These are phyloP conservation scores for Ptychochromis oligacanthus DNA, from an alignment of 2,113 vertebrate species.

Conservation along the genomic window DNA sequence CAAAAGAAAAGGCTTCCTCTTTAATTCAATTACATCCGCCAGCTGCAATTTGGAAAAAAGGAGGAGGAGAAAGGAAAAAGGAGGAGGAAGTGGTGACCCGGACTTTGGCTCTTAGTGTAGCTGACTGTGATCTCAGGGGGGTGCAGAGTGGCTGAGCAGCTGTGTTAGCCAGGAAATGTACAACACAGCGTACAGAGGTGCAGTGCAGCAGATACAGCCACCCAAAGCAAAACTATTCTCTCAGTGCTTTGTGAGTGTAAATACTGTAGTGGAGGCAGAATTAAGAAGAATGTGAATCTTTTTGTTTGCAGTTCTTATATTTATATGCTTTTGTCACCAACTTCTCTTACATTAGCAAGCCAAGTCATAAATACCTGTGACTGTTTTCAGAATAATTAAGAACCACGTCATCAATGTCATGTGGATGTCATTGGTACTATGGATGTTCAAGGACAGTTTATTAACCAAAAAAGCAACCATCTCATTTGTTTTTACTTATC, in stretches of 20 bases:
- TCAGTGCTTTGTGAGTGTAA: not conserved
- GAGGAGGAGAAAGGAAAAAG: not conserved
- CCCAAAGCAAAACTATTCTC: not conserved
- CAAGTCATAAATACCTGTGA: not conserved
- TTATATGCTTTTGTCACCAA: rapidly evolving
- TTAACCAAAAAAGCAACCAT: too few relatives aligned
- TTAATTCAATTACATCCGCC: slow-evolving; percentile 57
- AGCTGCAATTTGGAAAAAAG: slow-evolving; percentile 53
- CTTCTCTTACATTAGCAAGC: not conserved
- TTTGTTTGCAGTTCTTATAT: rapidly evolving
- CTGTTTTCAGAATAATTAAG: not conserved
- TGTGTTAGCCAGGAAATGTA: slow-evolving; percentile 45
- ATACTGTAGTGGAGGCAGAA: not conserved
- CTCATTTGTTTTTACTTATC: too few relatives aligned
- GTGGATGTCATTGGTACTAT: not conserved
- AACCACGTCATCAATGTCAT: not conserved
- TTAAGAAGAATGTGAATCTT: not conserved
- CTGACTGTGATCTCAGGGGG: slow-evolving; percentile 33
- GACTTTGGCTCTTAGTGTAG: slow-evolving; percentile 45
- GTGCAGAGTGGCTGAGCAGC: slow-evolving; percentile 28
- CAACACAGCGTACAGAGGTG: slow-evolving; percentile 1
- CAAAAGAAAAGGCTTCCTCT: slow-evolving; percentile 35
- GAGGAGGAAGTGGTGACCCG: slow-evolving; percentile 46
- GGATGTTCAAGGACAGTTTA: rapidly evolving
- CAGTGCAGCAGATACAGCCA: not conserved